phyloP scores from a whole-genome alignment of 2,888 invertebrate species.

The Priapulus caudatus region DNA sequence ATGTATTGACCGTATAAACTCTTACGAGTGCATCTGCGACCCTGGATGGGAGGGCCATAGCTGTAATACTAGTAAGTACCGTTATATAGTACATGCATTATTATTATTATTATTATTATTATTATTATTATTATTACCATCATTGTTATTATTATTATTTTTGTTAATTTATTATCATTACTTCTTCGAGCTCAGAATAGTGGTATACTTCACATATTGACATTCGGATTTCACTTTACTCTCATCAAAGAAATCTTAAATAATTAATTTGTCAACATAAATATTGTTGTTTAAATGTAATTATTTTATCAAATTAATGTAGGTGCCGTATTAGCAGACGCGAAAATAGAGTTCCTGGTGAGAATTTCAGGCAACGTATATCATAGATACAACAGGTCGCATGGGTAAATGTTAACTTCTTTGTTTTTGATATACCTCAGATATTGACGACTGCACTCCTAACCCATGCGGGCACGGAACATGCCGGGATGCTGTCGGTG shows the following conservation, averaged over 20 bases:
- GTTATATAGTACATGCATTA: neutral
- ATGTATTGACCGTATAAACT: neutral
- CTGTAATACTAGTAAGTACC: neutral
- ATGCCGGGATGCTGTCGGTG: neutral
- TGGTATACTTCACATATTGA: too few species aligned
- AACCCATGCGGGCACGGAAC: neutral
- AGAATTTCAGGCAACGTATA: too few species aligned
- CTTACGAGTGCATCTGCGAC: neutral
- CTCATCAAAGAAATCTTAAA: neutral
- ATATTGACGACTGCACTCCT: neutral
- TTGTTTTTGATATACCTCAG: too few species aligned
- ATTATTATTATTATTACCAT: constrained; percentile 3
- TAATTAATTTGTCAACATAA: neutral
- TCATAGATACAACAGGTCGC: too few species aligned
- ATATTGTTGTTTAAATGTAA: too few species aligned
- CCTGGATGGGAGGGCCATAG: neutral
- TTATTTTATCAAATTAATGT: too few species aligned
- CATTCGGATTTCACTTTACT: too few species aligned
- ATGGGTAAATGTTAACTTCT: too few species aligned
- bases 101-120: constrained; percentile 3
- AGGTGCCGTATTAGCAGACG: too few species aligned
- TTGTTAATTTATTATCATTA: neutral
- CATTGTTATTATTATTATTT: neutral
- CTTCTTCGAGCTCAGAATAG: too few species aligned
- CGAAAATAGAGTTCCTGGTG: too few species aligned